Evolutionary conservation across 2,113 vertebrate species (phyloP), one percentile per base, ranked within the genome.

Genomic region (Mesoclemmys tuberculata): DNA sequence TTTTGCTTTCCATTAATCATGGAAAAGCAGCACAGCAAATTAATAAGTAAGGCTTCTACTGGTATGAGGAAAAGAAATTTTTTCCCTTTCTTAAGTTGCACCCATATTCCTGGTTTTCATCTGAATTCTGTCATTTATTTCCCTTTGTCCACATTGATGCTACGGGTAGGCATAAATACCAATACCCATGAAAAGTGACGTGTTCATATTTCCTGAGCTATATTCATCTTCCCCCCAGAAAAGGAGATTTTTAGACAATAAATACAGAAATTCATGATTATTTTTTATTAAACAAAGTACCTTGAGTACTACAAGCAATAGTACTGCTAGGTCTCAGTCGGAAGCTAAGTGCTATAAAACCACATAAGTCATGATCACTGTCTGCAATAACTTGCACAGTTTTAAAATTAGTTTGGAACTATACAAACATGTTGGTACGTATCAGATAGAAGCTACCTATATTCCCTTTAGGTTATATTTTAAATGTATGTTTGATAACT

Each of bases 81-180:
- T 24, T 90, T 84, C 49, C 22, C 21, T 84, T 88, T 82, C 21
- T 54, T 87, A 58, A 58, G 86, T 80, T 78, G 44, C 12, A 58
- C 26, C 29, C 24, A 64, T 13, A 88, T 80, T 92, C 80, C 49
- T 91, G 54, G 29, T 95, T 94, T 85, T 29, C 49, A 22, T 88
- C 86, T 64, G 56, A 92, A 84, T 90, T 58, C 84, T 49, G 6
- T 84, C 55, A 52, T 52, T 52, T 52, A 52, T 52, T 52, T 52
- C 16, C 41, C 14, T 92, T 93, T 83, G 13, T 83, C 87, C 51
- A 22, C 77, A 29, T 87, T 79, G 91, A 41, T 19, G 87, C 93
- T 85, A 87, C 88, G 92, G 56, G 78, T 2, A 80, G 22, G 22
- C 84, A 91, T 58, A 95, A 84, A 88, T 92, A 7, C 85, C 91